These are phyloP conservation scores for Craterocephalus amniculus DNA, from an alignment of 2,797 vertebrate species.

Conservation along the genomic window DNA sequence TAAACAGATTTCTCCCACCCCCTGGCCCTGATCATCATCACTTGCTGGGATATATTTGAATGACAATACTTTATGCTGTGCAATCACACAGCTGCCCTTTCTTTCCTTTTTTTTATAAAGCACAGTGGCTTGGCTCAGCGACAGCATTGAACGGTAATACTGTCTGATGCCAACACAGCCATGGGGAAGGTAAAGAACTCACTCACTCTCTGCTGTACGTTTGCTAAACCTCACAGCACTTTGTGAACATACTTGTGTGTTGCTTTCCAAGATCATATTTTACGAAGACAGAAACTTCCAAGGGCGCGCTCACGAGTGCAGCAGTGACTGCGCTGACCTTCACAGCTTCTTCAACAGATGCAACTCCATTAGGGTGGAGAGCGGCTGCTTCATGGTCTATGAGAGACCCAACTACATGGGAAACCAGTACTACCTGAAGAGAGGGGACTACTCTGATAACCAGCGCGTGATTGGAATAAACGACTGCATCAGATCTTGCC, in stretches of 20 bases:
- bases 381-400: constrained; percentile 80
- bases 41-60: constrained; percentile 76
- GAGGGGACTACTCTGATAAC: constrained; percentile 76
- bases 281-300: constrained; percentile 84
- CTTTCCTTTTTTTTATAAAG: constrained; percentile 77
- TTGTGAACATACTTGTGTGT: constrained; percentile 78
- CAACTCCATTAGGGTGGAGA: constrained; percentile 80
- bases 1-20: constrained; percentile 57
- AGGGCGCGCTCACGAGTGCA: constrained; percentile 78
- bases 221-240: background rate
- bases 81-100: constrained; percentile 70
- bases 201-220: background rate
- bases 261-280: constrained; percentile 80
- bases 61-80: constrained; percentile 84
- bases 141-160: constrained; percentile 53
- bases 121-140: constrained; percentile 56
- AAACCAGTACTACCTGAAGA: constrained; percentile 76
- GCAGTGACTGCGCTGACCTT: constrained; percentile 73
- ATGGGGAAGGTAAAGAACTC: constrained; percentile 79
- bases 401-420: constrained; percentile 74
- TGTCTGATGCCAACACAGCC: constrained; percentile 59
- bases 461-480: constrained; percentile 61
- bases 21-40: constrained; percentile 54
- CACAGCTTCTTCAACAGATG: constrained; percentile 74
- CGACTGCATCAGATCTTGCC: constrained; percentile 72